A percentile compares a stretch with the other conserved stretches of the same genome.
These are phyloP conservation scores for Muntiacus reevesi DNA, from an alignment of 2,113 vertebrate species.

Conservation along the genomic window DNA sequence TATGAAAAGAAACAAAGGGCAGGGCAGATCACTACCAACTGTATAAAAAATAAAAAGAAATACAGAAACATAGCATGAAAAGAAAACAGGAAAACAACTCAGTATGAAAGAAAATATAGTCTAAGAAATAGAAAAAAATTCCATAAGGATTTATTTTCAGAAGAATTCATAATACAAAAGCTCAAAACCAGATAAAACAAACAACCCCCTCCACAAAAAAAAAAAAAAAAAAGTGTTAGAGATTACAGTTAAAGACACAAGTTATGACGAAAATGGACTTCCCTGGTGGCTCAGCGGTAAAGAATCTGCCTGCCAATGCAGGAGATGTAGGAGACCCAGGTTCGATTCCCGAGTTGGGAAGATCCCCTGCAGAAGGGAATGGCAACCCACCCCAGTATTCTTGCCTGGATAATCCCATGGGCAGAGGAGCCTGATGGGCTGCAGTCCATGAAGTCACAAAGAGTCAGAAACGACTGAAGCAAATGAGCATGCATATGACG, in stretches of 20 bases:
- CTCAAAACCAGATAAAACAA: conserved; percentile 29
- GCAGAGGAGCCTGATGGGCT: not conserved
- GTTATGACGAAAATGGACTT: not conserved
- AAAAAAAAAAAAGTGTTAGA: not conserved
- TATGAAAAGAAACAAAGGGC: not conserved
- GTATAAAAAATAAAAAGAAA: not conserved
- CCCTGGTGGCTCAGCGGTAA: not conserved
- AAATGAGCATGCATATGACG: not conserved
- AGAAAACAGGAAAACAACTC: not conserved
- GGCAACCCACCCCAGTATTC: not conserved
- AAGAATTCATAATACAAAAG: conserved; percentile 12
- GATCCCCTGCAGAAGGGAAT: not conserved
- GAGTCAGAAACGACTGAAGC: not conserved
- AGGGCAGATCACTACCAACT: not conserved
- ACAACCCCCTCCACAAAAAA: not conserved
- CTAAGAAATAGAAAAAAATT: not conserved
- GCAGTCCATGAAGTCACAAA: not conserved
- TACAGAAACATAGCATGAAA: not conserved
- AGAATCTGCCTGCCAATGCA: not conserved
- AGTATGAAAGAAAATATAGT: not conserved
- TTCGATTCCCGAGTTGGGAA: not conserved
- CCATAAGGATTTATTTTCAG: not conserved
- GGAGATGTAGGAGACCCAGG: not conserved
- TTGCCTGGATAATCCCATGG: not conserved
- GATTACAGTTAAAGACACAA: not conserved